Percentiles rank a stretch among this genome's conserved stretches.
phyloP scores from a whole-genome alignment of 92 coral and sea anemone genomes.

The Porites divaricata region DNA sequence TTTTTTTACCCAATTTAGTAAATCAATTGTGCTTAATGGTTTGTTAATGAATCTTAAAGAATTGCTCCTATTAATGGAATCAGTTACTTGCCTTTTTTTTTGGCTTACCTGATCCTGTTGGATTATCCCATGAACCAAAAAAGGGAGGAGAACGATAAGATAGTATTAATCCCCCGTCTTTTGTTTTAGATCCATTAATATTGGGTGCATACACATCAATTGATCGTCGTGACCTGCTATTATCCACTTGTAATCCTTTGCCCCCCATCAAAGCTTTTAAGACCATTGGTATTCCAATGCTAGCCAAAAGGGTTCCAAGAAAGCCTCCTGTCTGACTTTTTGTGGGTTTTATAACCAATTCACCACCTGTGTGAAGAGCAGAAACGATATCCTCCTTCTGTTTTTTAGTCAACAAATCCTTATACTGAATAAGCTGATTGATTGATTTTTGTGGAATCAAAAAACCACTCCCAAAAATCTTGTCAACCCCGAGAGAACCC shows the following conservation, averaged over 20 bases:
- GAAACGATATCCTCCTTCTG: background rate
- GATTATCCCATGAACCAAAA: background rate
- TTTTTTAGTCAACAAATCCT: background rate
- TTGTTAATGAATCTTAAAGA: conserved; percentile 4
- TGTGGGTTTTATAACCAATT: background rate
- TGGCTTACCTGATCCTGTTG: background rate
- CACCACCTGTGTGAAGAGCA: background rate
- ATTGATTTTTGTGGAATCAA: conserved; percentile 4
- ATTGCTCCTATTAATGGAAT: conserved; percentile 2
- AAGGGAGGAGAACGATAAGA: background rate
- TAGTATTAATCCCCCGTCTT: background rate
- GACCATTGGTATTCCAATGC: background rate
- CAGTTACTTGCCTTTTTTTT: background rate
- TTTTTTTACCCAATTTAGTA: background rate
- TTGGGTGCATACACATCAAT: background rate
- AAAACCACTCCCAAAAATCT: conserved; percentile 17
- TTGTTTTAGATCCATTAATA: background rate
- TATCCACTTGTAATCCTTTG: background rate
- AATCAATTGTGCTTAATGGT: background rate
- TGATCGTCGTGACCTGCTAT: background rate
- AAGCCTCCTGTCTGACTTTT: background rate
- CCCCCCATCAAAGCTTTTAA: background rate
- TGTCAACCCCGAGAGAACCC: background rate
- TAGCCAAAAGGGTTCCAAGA: background rate
- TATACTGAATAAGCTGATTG: background rate